A percentile compares a stretch with the other conserved stretches of the same genome.
These are phyloP conservation scores for Cetonia aurata DNA, from an alignment of 2,888 invertebrate genomes.

Conservation along the genomic window DNA sequence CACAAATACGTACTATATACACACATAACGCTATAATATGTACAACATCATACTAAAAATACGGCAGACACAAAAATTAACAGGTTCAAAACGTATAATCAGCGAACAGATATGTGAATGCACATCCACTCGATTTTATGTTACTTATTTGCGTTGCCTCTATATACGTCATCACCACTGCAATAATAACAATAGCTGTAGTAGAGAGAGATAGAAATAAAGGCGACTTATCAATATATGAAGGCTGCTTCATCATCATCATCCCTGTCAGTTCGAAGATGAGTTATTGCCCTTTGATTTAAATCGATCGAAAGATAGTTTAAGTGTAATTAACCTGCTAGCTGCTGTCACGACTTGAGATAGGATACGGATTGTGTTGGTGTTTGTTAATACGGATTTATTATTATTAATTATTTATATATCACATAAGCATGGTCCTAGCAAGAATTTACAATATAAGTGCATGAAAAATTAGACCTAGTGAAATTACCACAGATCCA, in stretches of 20 bases:
- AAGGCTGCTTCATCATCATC: slow-evolving; percentile 34
- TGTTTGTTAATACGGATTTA: too few species aligned
- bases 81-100: background rate
- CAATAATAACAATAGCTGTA: background rate
- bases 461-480: too few species aligned
- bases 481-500: too few species aligned
- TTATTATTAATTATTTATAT: too few species aligned
- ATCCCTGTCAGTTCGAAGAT: slow-evolving; percentile 27
- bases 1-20: slow-evolving; percentile 19
- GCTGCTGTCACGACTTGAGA: slow-evolving; percentile 6
- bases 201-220: background rate
- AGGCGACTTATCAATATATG: slow-evolving; percentile 5
- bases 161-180: background rate
- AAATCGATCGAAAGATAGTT: slow-evolving; percentile 36
- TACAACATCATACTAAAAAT: slow-evolving; percentile 4
- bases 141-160: background rate
- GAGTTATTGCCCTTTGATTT: slow-evolving; percentile 34
- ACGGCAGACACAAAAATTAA: slow-evolving; percentile 1
- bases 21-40: slow-evolving; percentile 5
- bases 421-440: too few species aligned
- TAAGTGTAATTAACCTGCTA: slow-evolving; percentile 30
- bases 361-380: too few species aligned
- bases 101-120: background rate
- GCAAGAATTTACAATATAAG: too few species aligned
- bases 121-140: too few species aligned